phyloP scores from a whole-genome alignment of 2,888 invertebrate genomes.

The Adineta ricciae region DNA sequence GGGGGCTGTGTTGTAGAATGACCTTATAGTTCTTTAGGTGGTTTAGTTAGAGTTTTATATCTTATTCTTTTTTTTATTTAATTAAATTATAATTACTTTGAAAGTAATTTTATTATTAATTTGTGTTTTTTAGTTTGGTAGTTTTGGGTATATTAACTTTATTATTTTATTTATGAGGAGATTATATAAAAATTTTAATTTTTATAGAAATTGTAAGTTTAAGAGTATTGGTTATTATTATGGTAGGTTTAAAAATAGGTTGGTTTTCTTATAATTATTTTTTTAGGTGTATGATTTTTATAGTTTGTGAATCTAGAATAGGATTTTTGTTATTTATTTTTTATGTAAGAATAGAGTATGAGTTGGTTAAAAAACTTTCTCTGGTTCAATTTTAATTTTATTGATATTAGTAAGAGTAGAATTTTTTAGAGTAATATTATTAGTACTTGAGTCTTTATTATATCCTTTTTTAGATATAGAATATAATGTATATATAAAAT shows the following conservation, averaged over 20 bases:
- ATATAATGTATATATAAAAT: not conserved
- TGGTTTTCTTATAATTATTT: conserved; percentile 53
- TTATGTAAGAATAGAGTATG: conserved; percentile 24
- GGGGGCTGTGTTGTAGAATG: conserved; percentile 61
- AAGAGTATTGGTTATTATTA: conserved; percentile 49
- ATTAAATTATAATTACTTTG: not conserved
- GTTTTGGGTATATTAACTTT: conserved; percentile 51
- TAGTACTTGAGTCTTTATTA: not conserved
- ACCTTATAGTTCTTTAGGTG: conserved; percentile 59
- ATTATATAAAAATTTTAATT: conserved; percentile 51
- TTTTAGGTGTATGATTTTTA: conserved; percentile 57
- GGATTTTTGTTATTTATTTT: conserved; percentile 49
- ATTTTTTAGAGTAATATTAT: not conserved
- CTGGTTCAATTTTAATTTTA: conserved; percentile 52
- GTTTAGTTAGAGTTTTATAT: conserved; percentile 58
- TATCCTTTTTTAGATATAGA: not conserved
- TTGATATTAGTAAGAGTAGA: not conserved
- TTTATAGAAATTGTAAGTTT: conserved; percentile 26
- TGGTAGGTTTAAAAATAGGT: conserved; percentile 53
- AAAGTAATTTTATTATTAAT: not conserved
- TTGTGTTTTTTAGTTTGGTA: conserved; percentile 46
- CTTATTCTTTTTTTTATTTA: conserved; percentile 53
- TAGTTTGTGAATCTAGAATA: conserved; percentile 52
- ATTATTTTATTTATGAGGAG: conserved; percentile 54
- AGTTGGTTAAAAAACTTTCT: conserved; percentile 52